Evolutionary conservation across 2,888 invertebrate genomes (phyloP).

Genomic region (Meiosimyza platycephala): DNA sequence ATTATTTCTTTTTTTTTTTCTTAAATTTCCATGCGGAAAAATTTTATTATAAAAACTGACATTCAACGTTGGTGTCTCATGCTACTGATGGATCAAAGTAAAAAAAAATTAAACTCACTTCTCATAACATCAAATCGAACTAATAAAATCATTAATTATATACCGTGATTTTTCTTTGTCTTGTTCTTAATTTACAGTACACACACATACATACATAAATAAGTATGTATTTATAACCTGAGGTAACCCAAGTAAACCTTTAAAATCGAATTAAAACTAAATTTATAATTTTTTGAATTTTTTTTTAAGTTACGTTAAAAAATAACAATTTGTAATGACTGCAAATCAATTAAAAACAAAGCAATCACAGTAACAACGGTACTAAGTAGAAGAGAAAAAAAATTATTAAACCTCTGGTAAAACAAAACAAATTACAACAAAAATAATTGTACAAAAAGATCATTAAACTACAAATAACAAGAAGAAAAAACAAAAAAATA

Average conservation of each 20-base stretch:
- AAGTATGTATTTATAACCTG: background rate
- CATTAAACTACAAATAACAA: slow-evolving; percentile 17
- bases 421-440: slow-evolving; percentile 22
- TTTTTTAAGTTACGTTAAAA: slow-evolving; percentile 19
- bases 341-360: slow-evolving; percentile 39
- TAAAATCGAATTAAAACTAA: slow-evolving; percentile 10
- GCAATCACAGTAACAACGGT: slow-evolving; percentile 20
- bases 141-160: slow-evolving; percentile 45
- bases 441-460: slow-evolving; percentile 18
- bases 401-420: background rate
- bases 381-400: slow-evolving; percentile 10
- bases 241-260: background rate
- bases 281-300: slow-evolving; percentile 1
- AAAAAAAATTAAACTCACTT: too few species aligned
- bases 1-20: too few species aligned
- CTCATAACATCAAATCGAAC: background rate
- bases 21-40: too few species aligned
- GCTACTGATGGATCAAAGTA: too few species aligned
- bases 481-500: background rate
- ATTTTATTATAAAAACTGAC: too few species aligned
- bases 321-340: slow-evolving; percentile 33
- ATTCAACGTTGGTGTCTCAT: too few species aligned
- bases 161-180: too few species aligned
- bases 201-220: background rate
- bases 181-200: too few species aligned